phyloP scores from a whole-genome alignment of 2,888 invertebrate genomes.

The Drosophila longiperda region DNA sequence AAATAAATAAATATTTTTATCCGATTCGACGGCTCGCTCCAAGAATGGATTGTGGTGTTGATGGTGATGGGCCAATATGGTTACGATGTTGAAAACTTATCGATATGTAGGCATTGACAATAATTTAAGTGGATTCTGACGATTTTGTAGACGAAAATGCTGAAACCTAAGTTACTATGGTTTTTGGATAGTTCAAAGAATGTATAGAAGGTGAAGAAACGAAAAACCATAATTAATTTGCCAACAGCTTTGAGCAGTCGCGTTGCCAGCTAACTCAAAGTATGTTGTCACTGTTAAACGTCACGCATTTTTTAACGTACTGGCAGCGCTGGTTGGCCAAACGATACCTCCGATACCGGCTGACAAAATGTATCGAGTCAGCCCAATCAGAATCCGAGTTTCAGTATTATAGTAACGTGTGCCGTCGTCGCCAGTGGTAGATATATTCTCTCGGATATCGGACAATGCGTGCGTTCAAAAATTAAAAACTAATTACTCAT shows the following conservation, averaged over 20 bases:
- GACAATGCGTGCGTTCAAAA: slow-evolving; percentile 74
- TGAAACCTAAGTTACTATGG: background rate
- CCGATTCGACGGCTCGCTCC: slow-evolving; percentile 24
- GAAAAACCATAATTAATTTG: background rate
- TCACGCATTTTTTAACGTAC: background rate
- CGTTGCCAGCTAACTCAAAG: slow-evolving; percentile 28
- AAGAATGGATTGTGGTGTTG: slow-evolving; percentile 35
- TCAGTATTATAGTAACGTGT: slow-evolving; percentile 72
- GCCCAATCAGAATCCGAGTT: slow-evolving; percentile 57
- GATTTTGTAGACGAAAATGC: background rate
- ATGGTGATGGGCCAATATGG: slow-evolving; percentile 40
- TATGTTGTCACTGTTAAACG: slow-evolving; percentile 10
- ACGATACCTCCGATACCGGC: slow-evolving; percentile 52
- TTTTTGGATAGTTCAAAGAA: background rate
- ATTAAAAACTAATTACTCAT: slow-evolving; percentile 68
- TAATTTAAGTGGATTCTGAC: slow-evolving; percentile 22
- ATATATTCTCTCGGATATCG: slow-evolving; percentile 64
- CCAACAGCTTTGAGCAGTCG: background rate
- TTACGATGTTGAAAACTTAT: slow-evolving; percentile 24
- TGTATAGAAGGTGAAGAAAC: background rate
- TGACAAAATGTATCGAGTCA: slow-evolving; percentile 52
- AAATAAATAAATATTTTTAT: slow-evolving; percentile 43
- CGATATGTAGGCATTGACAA: slow-evolving; percentile 37
- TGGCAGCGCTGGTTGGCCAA: slow-evolving; percentile 20
- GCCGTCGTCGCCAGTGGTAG: slow-evolving; percentile 73